Percentiles rank a stretch among this genome's conserved stretches.
Evolutionary conservation across 2,113 vertebrate genomes (phyloP).

Genomic region (Aleadryas rufinucha): DNA sequence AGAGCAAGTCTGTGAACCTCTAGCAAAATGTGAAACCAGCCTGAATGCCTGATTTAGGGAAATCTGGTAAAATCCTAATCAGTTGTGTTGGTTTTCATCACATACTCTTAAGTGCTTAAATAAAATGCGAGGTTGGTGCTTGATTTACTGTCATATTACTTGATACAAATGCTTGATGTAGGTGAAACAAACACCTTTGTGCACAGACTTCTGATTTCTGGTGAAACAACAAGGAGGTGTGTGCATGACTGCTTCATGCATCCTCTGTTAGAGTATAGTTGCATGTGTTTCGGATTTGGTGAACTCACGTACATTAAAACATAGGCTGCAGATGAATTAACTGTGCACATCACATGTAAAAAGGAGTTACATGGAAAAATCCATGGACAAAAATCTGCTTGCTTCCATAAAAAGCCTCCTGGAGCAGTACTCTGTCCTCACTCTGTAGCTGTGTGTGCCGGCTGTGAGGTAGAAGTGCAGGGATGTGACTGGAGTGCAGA

Average conservation of each 20-base stretch:
- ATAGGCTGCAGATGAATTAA: not conserved
- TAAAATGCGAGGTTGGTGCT: not conserved
- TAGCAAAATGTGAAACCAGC: not conserved
- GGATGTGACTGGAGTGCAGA: not conserved
- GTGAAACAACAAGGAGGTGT: not conserved
- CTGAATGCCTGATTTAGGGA: not conserved
- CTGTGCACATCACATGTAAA: not conserved
- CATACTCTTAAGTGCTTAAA: not conserved
- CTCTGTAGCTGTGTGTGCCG: fast-evolving
- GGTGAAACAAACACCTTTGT: not conserved
- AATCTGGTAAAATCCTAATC: not conserved
- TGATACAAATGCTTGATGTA: not conserved
- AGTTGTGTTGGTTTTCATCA: not conserved
- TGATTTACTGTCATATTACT: not conserved
- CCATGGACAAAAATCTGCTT: not conserved
- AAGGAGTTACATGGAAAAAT: not conserved
- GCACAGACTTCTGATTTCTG: not conserved
- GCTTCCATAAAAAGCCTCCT: not conserved
- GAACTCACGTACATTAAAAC: not conserved
- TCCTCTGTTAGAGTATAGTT: not conserved
- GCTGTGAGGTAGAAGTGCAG: not conserved
- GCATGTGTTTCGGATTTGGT: not conserved
- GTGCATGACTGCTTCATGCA: not conserved
- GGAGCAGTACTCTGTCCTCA: not conserved
- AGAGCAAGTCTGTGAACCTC: not conserved